These are phyloP conservation scores for Ylistrum balloti DNA, from an alignment of 1,140 invertebrate genomes.

Conservation along the genomic window DNA sequence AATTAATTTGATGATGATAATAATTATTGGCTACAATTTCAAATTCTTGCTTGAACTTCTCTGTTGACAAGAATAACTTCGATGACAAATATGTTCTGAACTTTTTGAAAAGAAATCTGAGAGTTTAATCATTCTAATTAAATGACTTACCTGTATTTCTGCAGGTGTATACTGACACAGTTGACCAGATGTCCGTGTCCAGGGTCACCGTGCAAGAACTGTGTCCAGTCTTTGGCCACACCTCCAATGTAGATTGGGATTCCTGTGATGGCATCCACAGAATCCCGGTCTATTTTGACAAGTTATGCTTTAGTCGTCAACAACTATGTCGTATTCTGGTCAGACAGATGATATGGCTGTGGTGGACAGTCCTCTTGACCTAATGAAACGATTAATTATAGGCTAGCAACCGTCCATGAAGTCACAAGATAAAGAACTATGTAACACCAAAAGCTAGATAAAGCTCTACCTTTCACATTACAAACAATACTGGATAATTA, in stretches of 20 bases:
- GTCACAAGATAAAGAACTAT: constrained; percentile 50
- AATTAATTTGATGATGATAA: too few species aligned
- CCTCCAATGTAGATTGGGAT: background rate
- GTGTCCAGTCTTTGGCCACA: background rate
- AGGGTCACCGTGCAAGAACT: background rate
- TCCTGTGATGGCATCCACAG: background rate
- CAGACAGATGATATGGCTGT: background rate
- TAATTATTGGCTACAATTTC: too few species aligned
- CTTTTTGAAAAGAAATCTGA: background rate
- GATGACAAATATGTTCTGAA: background rate
- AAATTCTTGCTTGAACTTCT: background rate
- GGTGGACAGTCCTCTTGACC: background rate
- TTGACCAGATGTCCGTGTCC: background rate
- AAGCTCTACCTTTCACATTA: constrained; percentile 55
- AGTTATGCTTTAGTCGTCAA: too few species aligned
- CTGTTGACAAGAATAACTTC: background rate
- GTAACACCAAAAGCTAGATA: constrained; percentile 55
- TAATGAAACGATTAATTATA: constrained; percentile 63
- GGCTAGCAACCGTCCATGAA: constrained; percentile 43
- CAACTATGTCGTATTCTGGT: background rate
- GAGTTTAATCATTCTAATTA: background rate
- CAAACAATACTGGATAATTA: constrained; percentile 61
- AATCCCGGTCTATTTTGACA: background rate
- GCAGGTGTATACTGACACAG: background rate
- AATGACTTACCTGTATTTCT: constrained; percentile 10